Evolutionary conservation across 53 echinoderm and acorn worm species (phyloP).

Genomic region (Actinopyga echinites): DNA sequence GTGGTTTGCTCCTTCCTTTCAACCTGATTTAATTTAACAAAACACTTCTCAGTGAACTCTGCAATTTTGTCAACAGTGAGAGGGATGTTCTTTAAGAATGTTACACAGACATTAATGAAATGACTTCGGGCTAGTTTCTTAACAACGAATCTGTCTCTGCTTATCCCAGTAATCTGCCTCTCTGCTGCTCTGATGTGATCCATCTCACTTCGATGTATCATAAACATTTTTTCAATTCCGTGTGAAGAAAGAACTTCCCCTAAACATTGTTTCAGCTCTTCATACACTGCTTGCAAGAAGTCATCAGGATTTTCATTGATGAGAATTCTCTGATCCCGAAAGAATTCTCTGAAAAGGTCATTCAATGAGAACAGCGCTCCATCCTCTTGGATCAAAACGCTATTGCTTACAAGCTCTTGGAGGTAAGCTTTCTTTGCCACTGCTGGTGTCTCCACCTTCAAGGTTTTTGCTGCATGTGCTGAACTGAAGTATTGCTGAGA

Average conservation of each 20-base stretch:
- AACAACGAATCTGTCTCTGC: background rate
- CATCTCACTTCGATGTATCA: background rate
- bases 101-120: background rate
- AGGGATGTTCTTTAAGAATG: conserved; percentile 18
- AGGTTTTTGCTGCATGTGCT: background rate
- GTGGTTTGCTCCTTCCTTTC: no score
- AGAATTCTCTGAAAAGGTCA: background rate
- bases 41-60: background rate
- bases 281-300: background rate
- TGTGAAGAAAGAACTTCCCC: background rate
- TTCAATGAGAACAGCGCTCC: background rate
- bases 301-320: background rate
- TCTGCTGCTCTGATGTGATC: background rate
- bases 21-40: background rate
- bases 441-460: background rate
- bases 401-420: background rate
- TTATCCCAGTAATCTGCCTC: background rate
- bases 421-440: background rate
- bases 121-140: background rate
- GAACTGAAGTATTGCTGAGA: background rate
- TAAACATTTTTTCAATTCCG: background rate
- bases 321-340: background rate
- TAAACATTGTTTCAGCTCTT: background rate
- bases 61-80: background rate
- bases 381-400: conserved; percentile 14